Conservation (phyloP, 2,113 vertebrate genomes). For the Cyphomyrus plagiostoma region DNA sequence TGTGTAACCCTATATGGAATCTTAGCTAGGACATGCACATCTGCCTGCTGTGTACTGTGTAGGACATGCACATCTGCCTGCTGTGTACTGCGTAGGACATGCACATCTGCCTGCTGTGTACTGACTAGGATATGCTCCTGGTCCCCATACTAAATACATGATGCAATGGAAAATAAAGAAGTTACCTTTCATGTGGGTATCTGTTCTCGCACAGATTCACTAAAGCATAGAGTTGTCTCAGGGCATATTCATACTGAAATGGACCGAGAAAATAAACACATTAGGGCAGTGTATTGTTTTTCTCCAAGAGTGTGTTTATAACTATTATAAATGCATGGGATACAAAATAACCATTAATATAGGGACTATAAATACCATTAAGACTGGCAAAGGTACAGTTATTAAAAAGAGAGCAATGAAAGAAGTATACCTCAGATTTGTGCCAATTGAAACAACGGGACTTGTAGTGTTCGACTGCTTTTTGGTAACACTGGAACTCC, state of each 20-base stretch:
- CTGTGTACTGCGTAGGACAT: too few relatives aligned
- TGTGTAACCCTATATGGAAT: background rate
- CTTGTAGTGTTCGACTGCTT: constrained; percentile 67
- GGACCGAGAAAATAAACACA: constrained; percentile 27
- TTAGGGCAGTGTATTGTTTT: background rate
- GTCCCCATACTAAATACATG: background rate
- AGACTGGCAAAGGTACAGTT: background rate
- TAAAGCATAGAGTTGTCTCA: constrained; percentile 80
- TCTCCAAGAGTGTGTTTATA: background rate
- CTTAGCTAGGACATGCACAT: background rate
- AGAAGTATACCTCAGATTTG: constrained; percentile 60
- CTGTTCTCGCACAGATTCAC: constrained; percentile 82
- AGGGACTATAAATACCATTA: background rate
- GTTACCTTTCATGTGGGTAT: constrained; percentile 72
- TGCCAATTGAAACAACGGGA: constrained; percentile 90
- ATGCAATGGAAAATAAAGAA: background rate
- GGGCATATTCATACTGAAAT: constrained; percentile 82
- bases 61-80: too few relatives aligned
- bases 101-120: background rate
- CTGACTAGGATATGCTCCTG: background rate
- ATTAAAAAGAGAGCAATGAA: background rate
- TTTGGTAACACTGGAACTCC: constrained; percentile 70
- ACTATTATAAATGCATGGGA: background rate
- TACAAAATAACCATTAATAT: background rate
- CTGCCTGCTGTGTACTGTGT: too few relatives aligned